phyloP scores from a whole-genome alignment of 2,888 invertebrate genomes.

The Allygus modestus region DNA sequence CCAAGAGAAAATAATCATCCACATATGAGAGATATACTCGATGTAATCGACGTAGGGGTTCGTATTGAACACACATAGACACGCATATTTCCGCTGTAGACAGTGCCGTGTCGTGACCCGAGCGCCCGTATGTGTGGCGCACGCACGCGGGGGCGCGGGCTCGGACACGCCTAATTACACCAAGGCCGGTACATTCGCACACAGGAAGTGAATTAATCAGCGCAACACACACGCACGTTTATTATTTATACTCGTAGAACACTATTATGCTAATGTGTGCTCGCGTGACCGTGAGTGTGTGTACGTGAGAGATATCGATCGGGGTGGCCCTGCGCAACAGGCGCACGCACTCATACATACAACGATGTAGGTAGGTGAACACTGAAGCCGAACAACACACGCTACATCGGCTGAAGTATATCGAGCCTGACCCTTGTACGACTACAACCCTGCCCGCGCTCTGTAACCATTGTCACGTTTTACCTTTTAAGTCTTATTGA shows the following conservation, averaged over 20 bases:
- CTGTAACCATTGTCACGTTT: no score
- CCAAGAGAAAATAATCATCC: no score
- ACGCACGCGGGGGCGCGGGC: not conserved
- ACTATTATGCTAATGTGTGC: conserved; percentile 48
- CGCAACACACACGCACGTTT: conserved; percentile 38
- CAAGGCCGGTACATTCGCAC: conserved; percentile 9
- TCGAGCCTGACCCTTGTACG: no score
- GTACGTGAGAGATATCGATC: conserved; percentile 47
- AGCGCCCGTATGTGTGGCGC: not conserved
- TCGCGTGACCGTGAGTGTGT: conserved; percentile 1
- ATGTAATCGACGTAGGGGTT: no score
- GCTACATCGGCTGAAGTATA: no score
- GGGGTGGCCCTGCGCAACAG: conserved; percentile 38
- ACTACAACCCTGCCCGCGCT: no score
- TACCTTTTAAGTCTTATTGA: no score
- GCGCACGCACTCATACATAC: not conserved
- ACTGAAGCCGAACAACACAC: not conserved
- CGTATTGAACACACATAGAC: no score
- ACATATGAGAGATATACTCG: no score
- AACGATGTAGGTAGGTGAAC: not conserved
- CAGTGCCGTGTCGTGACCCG: not conserved
- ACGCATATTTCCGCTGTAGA: no score
- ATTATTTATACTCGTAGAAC: conserved; percentile 45
- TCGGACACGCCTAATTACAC: not conserved
- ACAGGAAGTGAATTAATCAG: conserved; percentile 28